These are phyloP conservation scores for Distichodus sexfasciatus DNA, from an alignment of 2,797 vertebrate genomes.

Conservation along the genomic window DNA sequence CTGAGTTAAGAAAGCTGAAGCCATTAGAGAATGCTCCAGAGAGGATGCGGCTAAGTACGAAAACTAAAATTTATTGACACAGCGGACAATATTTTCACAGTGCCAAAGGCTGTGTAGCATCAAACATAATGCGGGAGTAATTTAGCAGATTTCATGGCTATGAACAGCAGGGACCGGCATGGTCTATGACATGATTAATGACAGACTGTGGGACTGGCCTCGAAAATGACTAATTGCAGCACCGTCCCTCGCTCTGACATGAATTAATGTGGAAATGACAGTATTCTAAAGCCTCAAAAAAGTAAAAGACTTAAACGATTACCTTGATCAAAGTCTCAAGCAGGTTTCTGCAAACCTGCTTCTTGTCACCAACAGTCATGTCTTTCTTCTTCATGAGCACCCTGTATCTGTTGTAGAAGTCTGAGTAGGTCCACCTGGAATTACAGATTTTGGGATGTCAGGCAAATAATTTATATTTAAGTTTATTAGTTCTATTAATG, in stretches of 20 bases:
- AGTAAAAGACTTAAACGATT: not conserved
- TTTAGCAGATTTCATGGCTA: not conserved
- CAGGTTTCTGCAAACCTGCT: slow-evolving; percentile 80
- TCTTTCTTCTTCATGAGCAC: slow-evolving; percentile 87
- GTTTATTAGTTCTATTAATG: no score
- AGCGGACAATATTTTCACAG: slow-evolving; percentile 3
- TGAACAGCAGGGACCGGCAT: not conserved
- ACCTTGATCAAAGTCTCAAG: slow-evolving; percentile 89
- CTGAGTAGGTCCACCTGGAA: slow-evolving; percentile 89
- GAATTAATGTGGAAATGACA: no score
- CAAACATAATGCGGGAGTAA: not conserved
- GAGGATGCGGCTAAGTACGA: not conserved
- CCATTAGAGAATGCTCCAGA: slow-evolving; percentile 7
- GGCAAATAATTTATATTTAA: no score
- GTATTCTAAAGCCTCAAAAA: no score
- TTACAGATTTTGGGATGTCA: not conserved
- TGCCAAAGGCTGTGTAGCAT: not conserved
- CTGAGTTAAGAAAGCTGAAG: slow-evolving; percentile 6
- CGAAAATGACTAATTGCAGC: not conserved
- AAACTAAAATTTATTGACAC: slow-evolving; percentile 8
- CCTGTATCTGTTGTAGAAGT: slow-evolving; percentile 91
- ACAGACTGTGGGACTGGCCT: not conserved
- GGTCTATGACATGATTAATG: not conserved
- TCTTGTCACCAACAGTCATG: slow-evolving; percentile 77
- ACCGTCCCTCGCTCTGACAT: no score